Base-by-base conservation (phyloP, 2,113 vertebrate genomes). In the Boleophthalmus pectinirostris region DNA sequence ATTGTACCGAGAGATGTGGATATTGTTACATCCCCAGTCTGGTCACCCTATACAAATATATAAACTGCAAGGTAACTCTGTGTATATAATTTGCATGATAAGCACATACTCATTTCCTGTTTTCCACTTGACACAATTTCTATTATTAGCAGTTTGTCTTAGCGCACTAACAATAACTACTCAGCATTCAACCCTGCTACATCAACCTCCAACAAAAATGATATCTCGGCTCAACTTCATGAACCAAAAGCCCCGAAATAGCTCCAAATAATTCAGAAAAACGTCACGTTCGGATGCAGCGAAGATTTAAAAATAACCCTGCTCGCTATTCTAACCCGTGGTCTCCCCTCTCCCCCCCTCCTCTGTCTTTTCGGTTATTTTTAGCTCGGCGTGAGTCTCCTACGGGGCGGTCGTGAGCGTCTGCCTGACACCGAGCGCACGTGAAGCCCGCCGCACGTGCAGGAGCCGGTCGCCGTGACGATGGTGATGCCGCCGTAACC, bases 371-470 rank as follows among this genome's bases (percentile, higher is more conserved):
- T 14, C 1, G 16, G 11, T 77, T 92, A 91, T 91, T 86, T 87
- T 91, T 92, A 90, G 84, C 75, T 49, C 64, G 11, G 1, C 66
- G 80, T 47, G 88, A 79, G 72, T 83, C 75, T 67, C 71, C 65
- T 58, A 21, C 66, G 20, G 78, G 56, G 77, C 77, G n/a, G 69
- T 38, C 68, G 56, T 61, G 78, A 85, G 75, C 6, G 45, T 38
- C 78, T 68, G 81, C 85, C 85, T 89, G 83, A 77, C 80, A 70
- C 63, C 11, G 2, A 20, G 2, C 23, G n/a, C 90, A 91, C 90
- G 87, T 90, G 90, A 82, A 78, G 6, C 33, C 57, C 0, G 58
- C 47, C 3, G 68, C 89, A 91, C 89, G 85, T 90, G 89, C 69
- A n/a, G 61, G 25, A 15, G 12, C 23, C 6, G 2, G 60, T 24